Percentiles rank a stretch among this genome's conserved stretches.
phyloP scores from a whole-genome alignment of 2,888 invertebrate genomes.

The Colostygia pectinataria region DNA sequence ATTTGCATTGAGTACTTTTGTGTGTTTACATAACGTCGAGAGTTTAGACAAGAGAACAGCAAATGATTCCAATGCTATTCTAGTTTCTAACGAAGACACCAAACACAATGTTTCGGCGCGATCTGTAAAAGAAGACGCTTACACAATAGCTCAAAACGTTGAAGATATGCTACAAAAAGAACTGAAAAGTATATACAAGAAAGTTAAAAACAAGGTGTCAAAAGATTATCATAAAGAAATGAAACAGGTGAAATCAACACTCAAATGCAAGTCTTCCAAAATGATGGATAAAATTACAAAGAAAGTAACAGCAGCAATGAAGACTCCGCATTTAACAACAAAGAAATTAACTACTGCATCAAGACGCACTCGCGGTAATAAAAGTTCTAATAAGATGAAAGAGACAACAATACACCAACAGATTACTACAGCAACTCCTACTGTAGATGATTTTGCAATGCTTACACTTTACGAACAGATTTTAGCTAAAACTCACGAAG shows the following conservation, averaged over 20 bases:
- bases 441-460: slow-evolving; percentile 53
- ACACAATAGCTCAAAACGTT: slow-evolving; percentile 43
- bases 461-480: slow-evolving; percentile 54
- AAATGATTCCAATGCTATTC: slow-evolving; percentile 10
- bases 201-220: slow-evolving; percentile 51
- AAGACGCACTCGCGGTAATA: slow-evolving; percentile 8
- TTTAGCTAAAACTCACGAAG: slow-evolving; percentile 50
- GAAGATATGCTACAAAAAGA: slow-evolving; percentile 49
- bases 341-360: neutral
- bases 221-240: slow-evolving; percentile 42
- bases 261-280: slow-evolving; percentile 14
- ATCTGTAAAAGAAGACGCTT: slow-evolving; percentile 43
- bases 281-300: neutral
- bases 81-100: slow-evolving; percentile 8
- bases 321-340: slow-evolving; percentile 1
- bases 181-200: slow-evolving; percentile 47
- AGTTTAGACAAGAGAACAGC: slow-evolving; percentile 29
- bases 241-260: slow-evolving; percentile 35
- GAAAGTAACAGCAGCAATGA: slow-evolving; percentile 9
- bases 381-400: slow-evolving; percentile 16
- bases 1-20: slow-evolving; percentile 31
- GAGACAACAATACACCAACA: slow-evolving; percentile 12
- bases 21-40: slow-evolving; percentile 26
- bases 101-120: slow-evolving; percentile 36
- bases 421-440: slow-evolving; percentile 22